These are phyloP conservation scores for Pagetopsis macropterus DNA, from an alignment of 2,797 vertebrate genomes.

Conservation along the genomic window DNA sequence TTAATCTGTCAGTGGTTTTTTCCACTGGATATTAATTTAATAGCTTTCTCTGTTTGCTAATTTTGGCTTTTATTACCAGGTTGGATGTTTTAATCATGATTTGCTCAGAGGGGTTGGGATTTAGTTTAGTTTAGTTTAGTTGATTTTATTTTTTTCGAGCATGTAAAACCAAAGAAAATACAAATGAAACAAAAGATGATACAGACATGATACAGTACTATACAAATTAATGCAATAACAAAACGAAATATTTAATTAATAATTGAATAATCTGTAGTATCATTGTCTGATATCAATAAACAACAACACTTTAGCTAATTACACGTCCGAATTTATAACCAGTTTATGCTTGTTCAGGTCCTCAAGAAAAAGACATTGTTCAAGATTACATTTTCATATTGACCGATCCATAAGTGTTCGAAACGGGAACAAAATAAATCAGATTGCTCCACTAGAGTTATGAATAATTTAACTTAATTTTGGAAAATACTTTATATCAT, in stretches of 20 bases:
- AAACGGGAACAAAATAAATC: too few relatives aligned
- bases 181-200: too few relatives aligned
- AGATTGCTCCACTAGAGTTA: background rate
- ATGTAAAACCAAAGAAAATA: too few relatives aligned
- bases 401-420: background rate
- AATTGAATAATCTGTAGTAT: too few relatives aligned
- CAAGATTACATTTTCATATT: background rate
- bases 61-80: conserved; percentile 17
- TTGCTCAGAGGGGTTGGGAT: background rate
- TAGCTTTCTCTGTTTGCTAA: conserved; percentile 19
- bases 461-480: background rate
- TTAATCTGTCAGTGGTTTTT: conserved; percentile 9
- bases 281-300: too few relatives aligned
- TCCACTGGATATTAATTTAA: conserved; percentile 19
- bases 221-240: too few relatives aligned
- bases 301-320: too few relatives aligned
- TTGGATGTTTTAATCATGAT: conserved; percentile 9
- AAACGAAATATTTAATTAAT: too few relatives aligned
- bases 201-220: too few relatives aligned
- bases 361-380: background rate
- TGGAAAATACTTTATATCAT: background rate
- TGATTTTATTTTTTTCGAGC: too few relatives aligned
- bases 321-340: conserved; percentile 4
- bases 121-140: too few relatives aligned
- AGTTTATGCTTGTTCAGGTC: conserved; percentile 32